Percentiles rank a stretch among this genome's conserved stretches.
phyloP scores from a whole-genome alignment of 1,140 invertebrate species.

The Eciton burchellii region DNA sequence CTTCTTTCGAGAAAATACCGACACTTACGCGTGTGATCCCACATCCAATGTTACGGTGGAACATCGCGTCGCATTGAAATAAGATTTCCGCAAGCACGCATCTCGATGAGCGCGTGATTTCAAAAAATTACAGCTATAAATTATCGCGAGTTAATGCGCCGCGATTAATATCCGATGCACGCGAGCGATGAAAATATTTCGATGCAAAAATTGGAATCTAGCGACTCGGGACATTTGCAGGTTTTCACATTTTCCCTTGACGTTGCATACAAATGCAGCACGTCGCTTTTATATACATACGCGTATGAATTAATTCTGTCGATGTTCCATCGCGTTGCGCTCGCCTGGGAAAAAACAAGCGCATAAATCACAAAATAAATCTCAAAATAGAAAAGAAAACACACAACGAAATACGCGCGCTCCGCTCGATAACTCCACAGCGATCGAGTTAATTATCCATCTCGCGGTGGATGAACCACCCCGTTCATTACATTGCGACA shows the following conservation, averaged over 20 bases:
- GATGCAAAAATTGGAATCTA: not conserved
- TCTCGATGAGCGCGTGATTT: not conserved
- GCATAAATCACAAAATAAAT: not conserved
- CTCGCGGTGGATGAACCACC: not conserved
- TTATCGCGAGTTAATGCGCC: too few species aligned
- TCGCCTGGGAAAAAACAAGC: not conserved
- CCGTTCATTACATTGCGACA: not conserved
- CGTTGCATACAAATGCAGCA: not conserved
- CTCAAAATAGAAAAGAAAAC: too few species aligned
- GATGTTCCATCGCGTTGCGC: not conserved
- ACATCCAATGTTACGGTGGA: not conserved
- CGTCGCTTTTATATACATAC: not conserved
- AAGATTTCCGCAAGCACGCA: not conserved
- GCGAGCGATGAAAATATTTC: not conserved
- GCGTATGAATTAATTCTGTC: not conserved
- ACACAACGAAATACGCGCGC: not conserved
- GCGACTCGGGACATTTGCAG: not conserved
- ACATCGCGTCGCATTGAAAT: not conserved
- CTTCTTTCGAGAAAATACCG: slow-evolving; percentile 12
- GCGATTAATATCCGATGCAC: not conserved
- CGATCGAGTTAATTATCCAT: slow-evolving; percentile 1
- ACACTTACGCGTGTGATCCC: not conserved
- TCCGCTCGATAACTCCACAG: not conserved
- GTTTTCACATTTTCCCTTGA: slow-evolving; percentile 16
- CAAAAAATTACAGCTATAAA: not conserved